Percentiles rank a stretch among this genome's conserved stretches.
These are phyloP conservation scores for Sebastes matsubarae DNA, from an alignment of 2,797 vertebrate genomes.

Conservation along the genomic window DNA sequence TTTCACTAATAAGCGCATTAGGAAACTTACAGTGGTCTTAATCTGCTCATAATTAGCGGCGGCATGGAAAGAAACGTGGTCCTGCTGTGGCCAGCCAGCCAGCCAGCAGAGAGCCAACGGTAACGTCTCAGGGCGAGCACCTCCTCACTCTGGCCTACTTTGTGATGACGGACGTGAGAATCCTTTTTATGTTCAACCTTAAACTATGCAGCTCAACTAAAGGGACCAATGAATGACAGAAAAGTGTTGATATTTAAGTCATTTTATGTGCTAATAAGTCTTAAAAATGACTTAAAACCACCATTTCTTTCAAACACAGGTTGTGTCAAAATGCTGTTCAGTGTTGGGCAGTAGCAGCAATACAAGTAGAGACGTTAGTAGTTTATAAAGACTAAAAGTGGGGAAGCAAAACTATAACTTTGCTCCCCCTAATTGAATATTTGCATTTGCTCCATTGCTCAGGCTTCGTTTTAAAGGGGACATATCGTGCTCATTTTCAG, in stretches of 20 bases:
- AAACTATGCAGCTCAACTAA: background rate
- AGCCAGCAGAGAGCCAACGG: constrained; percentile 60
- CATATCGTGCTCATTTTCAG: too few species aligned
- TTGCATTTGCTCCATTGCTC: too few species aligned
- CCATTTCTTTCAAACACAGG: background rate
- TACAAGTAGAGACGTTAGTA: too few species aligned
- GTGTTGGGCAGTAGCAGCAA: too few species aligned
- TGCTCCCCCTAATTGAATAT: too few species aligned
- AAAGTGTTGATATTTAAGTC: background rate
- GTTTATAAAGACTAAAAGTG: too few species aligned
- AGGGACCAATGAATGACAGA: background rate
- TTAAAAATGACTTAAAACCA: background rate
- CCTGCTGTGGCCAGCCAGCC: constrained; percentile 76
- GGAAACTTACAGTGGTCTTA: constrained; percentile 73
- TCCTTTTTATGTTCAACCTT: background rate
- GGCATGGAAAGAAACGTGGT: constrained; percentile 70
- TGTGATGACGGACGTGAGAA: constrained; percentile 23
- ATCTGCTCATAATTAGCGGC: constrained; percentile 80
- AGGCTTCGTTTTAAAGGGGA: too few species aligned
- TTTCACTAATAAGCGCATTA: constrained; percentile 75
- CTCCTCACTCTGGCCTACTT: constrained; percentile 27
- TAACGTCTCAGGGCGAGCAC: constrained; percentile 50
- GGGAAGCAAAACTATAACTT: too few species aligned
- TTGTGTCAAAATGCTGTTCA: background rate
- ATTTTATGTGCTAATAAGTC: background rate